phyloP scores from a whole-genome alignment of 2,888 invertebrate genomes.

The Stegophylla sp. region DNA sequence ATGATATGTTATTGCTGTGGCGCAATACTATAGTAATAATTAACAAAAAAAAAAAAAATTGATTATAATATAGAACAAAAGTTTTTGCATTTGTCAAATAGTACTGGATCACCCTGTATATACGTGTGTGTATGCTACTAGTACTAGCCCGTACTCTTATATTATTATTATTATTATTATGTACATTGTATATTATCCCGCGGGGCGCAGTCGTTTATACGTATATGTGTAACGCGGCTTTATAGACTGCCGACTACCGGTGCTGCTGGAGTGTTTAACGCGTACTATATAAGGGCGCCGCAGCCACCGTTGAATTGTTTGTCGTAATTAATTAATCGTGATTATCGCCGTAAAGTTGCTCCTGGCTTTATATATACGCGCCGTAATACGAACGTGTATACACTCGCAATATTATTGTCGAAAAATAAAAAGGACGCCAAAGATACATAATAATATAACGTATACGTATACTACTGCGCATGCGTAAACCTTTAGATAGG shows the following conservation, averaged over 20 bases:
- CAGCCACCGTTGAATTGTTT: too few relatives aligned
- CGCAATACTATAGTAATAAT: too few relatives aligned
- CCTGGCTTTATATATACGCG: neutral
- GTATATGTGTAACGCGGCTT: too few relatives aligned
- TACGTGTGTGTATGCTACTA: neutral
- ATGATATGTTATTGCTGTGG: too few relatives aligned
- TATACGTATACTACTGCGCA: too few relatives aligned
- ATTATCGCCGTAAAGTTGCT: neutral
- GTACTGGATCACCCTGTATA: too few relatives aligned
- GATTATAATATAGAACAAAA: too few relatives aligned
- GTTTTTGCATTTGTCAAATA: too few relatives aligned
- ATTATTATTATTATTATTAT: too few relatives aligned
- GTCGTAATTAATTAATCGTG: conserved; percentile 19
- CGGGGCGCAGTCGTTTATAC: neutral
- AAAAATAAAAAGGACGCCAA: conserved; percentile 3
- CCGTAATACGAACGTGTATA: neutral
- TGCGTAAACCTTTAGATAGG: conserved; percentile 1
- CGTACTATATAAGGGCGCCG: conserved; percentile 13
- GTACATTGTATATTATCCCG: neutral
- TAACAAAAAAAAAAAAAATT: too few relatives aligned
- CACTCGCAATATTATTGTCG: neutral
- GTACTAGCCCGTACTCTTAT: too few relatives aligned
- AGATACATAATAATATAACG: too few relatives aligned
- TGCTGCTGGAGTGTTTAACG: neutral
- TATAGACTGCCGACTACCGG: neutral